Evolutionary conservation across 2,888 invertebrate species (phyloP), one percentile per base, ranked within the genome.

Genomic region (Beris morrisii): DNA sequence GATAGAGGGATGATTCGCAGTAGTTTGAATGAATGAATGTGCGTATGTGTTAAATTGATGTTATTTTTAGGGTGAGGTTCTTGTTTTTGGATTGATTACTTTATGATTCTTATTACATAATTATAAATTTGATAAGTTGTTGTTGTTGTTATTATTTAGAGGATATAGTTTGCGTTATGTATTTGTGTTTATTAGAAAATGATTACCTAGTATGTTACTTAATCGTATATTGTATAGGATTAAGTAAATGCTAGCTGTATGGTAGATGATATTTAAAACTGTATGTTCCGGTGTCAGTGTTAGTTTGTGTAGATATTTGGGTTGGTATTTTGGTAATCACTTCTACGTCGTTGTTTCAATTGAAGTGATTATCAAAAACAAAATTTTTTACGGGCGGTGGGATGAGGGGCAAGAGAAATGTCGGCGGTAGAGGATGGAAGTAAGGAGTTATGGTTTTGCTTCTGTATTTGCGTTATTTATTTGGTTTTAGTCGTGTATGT

Each of bases 201-300:
- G 50, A 61, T 61, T 59, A 65, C 43, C 48, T 54, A 61, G 64
- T 59, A 13, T 43, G 54, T 64, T 66, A 63, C 61, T 65, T 68
- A 65, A 63, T 32, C 9, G 38, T 38, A 38, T 38, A 52, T 54
- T 54, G 13, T 44, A 50, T 54, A 30, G 15, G 63, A 63, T 64
- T 71, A 71, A 74, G 72, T 72, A 74, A 75, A 74, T 76, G 75
- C 77, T 81, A 80, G 75, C 80, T 80, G 74, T 78, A 79, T 75
- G 80, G 80, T 74, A 80, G 74, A 71, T 80, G 80, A 75, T 79
- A 80, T 75, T 77, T 72, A 73, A 78, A 81, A 79, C 80, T 80
- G 80, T 81, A 70, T 81, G 81, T 80, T 74, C 81, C 80, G 80
- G 80, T 80, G 80, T 80, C 80, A 80, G 80, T 80, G 81, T 80